Base-by-base conservation (phyloP, 1,140 invertebrate genomes). In the Agrypnia vestita region DNA sequence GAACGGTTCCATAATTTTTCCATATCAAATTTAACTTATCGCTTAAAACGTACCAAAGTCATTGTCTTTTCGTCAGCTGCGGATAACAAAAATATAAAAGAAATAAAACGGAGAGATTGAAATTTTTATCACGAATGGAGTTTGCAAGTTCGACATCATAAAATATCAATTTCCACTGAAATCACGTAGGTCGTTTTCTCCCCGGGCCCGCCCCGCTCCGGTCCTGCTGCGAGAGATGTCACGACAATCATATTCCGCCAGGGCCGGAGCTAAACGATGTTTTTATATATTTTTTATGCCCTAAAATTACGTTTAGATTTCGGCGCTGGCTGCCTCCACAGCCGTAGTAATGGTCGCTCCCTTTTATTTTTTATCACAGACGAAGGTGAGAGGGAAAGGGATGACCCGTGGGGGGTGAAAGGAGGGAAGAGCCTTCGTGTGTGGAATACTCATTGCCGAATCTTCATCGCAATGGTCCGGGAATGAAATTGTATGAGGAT, bases 101-200 rank as follows among this genome's bases (percentile, higher is more conserved):
- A 62, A 71, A 71, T 51, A 78, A 78, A 73, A 73, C 47, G 47
- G 17, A 55, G 69, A 25, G 51, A 78, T 83, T 83, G 64, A 79
- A 80, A 83, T 76, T 83, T 80, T 49, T 71, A 75, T 83, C 82
- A 83, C 82, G 82, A 53, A 75, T 72, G n/a, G 67, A 83, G 79
- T 83, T 80, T 59, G 76, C 76, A 83, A 83, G 82, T 83, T 83
- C 82, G 79, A 80, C 82, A 83, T 83, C 79, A 83, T 83, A 83
- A 80, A 83, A 83, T 83, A 83, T 83, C 82, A 80, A 83, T 83
- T 83, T 83, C 76, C 55, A 83, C 47, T 17, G 71, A 80, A 83
- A 83, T 83, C 82, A 83, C 82, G 82, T 83, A 83, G 76, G 76
- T 76, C 79, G 76, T 83, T 82, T 82, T 77, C 78, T 15, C 56